Percentiles rank a stretch among this genome's conserved stretches.
These are phyloP conservation scores for Chlamydotis undulata DNA, from an alignment of 2,113 vertebrate genomes.

Conservation along the genomic window DNA sequence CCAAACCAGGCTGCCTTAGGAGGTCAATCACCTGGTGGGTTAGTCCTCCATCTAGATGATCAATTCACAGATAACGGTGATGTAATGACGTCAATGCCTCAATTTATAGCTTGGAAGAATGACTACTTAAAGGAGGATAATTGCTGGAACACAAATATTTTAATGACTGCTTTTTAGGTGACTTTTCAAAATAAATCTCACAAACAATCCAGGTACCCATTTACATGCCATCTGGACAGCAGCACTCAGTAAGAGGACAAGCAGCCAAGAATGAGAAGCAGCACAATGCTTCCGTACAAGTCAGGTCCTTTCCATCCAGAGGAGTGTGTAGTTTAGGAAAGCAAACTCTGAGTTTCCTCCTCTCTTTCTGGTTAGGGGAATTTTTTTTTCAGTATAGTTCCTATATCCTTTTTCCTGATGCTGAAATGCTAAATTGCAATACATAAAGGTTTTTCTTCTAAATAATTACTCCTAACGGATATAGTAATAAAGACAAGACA, in stretches of 20 bases:
- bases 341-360: neutral
- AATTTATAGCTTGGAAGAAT: neutral
- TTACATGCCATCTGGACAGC: neutral
- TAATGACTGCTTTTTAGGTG: neutral
- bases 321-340: neutral
- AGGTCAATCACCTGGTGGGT: neutral
- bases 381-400: neutral
- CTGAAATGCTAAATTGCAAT: neutral
- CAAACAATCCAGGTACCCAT: neutral
- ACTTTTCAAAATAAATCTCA: neutral
- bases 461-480: neutral
- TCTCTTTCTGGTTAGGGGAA: neutral
- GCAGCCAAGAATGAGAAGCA: neutral
- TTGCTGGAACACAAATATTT: neutral
- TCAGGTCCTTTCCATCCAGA: neutral
- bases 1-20: neutral
- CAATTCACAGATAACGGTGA: neutral
- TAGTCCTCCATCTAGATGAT: neutral
- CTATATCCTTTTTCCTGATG: neutral
- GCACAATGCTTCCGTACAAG: neutral
- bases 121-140: neutral
- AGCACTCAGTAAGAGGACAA: neutral
- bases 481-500: neutral
- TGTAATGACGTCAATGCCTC: rapidly evolving
- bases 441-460: neutral